A percentile compares a stretch with the other conserved stretches of the same genome.
Conservation (phyloP, 1,140 invertebrate genomes). For the Belonocnema kinseyi region DNA sequence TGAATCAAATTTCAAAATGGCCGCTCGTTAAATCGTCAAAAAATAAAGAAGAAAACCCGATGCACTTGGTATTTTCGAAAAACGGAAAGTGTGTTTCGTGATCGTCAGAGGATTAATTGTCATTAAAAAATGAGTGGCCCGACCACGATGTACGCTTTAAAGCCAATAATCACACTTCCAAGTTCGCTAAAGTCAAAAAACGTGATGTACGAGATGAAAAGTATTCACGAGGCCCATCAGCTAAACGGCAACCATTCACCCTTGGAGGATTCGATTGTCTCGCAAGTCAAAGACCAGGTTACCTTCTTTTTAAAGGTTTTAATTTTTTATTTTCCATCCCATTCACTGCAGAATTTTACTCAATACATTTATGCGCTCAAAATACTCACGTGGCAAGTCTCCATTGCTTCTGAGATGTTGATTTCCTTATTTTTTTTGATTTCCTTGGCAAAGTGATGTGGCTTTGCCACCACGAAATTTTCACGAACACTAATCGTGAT, state of each 20-base stretch:
- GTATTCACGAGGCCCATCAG: constrained; percentile 73
- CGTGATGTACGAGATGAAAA: constrained; percentile 81
- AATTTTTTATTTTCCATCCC: constrained; percentile 58
- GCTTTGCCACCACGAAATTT: constrained; percentile 69
- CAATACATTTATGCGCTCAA: constrained; percentile 48
- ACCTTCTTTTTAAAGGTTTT: constrained; percentile 82
- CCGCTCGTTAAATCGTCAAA: not conserved
- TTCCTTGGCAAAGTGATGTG: constrained; percentile 17
- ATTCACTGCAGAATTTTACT: constrained; percentile 52
- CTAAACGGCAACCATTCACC: constrained; percentile 66
- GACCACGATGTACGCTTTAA: constrained; percentile 77
- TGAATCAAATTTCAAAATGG: constrained; percentile 28
- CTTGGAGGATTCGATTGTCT: constrained; percentile 69
- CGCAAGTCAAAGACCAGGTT: constrained; percentile 82
- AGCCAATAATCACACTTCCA: constrained; percentile 75
- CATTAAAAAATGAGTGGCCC: constrained; percentile 59
- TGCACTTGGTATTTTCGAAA: not conserved
- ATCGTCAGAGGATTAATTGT: constrained; percentile 35
- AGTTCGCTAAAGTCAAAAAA: constrained; percentile 73
- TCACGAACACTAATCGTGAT: constrained; percentile 70
- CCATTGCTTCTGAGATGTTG: constrained; percentile 37
- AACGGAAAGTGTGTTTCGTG: not conserved
- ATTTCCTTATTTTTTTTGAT: constrained; percentile 46
- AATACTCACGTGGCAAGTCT: constrained; percentile 47
- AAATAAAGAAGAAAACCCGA: not conserved